Conservation (phyloP, 2,888 invertebrate genomes). For the Scaptomyza caliginosa region DNA sequence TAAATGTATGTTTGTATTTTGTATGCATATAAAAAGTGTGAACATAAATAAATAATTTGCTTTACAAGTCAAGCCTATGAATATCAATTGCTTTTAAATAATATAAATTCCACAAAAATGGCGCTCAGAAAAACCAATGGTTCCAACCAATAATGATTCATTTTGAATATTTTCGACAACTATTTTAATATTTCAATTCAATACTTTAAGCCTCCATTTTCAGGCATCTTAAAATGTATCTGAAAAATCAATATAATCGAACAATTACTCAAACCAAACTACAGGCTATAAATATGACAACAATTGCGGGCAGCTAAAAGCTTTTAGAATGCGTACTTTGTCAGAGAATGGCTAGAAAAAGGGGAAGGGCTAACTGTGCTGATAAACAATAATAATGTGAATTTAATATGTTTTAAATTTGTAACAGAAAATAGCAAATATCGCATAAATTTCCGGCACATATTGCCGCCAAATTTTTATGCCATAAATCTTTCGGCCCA, state of each 20-base stretch:
- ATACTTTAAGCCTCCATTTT: neutral
- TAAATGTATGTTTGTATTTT: neutral
- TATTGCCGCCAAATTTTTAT: constrained; percentile 51
- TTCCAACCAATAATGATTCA: no score
- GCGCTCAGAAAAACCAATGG: no score
- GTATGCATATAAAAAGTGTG: constrained; percentile 25
- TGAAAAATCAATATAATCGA: constrained; percentile 1
- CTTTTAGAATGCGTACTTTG: constrained; percentile 6
- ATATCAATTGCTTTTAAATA: constrained; percentile 5
- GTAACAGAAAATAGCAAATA: constrained; percentile 51
- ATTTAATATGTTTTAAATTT: constrained; percentile 71
- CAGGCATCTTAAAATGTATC: neutral
- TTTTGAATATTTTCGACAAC: no score
- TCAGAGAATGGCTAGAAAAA: neutral
- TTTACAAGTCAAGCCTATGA: constrained; percentile 14
- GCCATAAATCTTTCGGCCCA: constrained; percentile 59
- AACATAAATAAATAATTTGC: constrained; percentile 24
- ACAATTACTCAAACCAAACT: constrained; percentile 7
- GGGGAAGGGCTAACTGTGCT: constrained; percentile 13
- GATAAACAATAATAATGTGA: constrained; percentile 62
- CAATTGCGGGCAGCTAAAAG: constrained; percentile 31
- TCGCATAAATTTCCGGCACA: constrained; percentile 65
- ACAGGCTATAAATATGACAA: constrained; percentile 39
- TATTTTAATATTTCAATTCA: neutral
- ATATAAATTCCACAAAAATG: neutral